These are phyloP conservation scores for Parus major DNA, from an alignment of 2,113 vertebrate genomes.

Conservation along the genomic window DNA sequence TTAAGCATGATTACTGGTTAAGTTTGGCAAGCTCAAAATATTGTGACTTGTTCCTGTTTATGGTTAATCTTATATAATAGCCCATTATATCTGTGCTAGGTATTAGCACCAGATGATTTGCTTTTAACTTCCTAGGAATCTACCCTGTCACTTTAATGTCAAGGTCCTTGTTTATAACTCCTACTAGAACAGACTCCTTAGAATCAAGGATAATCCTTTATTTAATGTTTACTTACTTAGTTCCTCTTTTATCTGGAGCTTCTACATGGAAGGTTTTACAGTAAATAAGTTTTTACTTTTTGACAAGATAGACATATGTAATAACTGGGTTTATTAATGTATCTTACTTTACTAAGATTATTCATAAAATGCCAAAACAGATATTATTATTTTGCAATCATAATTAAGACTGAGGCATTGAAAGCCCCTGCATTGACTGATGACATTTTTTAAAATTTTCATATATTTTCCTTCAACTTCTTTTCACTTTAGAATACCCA, in stretches of 20 bases:
- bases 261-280: background rate
- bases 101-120: background rate
- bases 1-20: background rate
- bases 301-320: background rate
- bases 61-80: background rate
- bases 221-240: background rate
- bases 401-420: background rate
- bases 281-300: background rate
- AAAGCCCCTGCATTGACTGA: background rate
- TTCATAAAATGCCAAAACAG: background rate
- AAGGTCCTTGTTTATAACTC: background rate
- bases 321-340: background rate
- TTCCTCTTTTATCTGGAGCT: background rate
- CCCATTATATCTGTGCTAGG: background rate
- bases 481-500: background rate
- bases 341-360: background rate
- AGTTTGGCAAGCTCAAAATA: background rate
- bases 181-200: background rate
- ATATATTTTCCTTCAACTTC: background rate
- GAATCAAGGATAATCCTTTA: background rate
- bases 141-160: background rate
- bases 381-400: background rate
- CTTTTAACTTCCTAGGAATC: background rate
- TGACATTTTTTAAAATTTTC: background rate
- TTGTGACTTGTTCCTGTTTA: background rate